These are phyloP conservation scores for Synergus umbraculus DNA, from an alignment of 2,888 invertebrate species.

Conservation along the genomic window DNA sequence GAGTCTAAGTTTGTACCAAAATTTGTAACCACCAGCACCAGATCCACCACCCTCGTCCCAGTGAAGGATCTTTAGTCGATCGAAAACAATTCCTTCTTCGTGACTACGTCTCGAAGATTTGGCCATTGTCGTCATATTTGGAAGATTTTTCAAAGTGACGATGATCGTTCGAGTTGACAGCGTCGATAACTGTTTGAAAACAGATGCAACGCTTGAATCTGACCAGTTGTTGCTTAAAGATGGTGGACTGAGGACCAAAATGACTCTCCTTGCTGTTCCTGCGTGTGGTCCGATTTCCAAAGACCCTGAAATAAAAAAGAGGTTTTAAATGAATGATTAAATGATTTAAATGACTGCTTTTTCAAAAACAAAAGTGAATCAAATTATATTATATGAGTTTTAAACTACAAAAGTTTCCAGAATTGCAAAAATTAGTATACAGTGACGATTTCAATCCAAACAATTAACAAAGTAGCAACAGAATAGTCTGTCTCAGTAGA, in stretches of 20 bases:
- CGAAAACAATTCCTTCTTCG: conserved; percentile 67
- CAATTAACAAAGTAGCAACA: conserved; percentile 12
- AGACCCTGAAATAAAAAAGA: conserved; percentile 78
- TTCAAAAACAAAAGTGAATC: too few relatives aligned
- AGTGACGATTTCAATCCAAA: not conserved
- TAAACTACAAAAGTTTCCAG: not conserved
- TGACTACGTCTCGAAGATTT: conserved; percentile 78
- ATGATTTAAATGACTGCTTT: too few relatives aligned
- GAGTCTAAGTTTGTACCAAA: conserved; percentile 83
- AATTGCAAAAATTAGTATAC: not conserved
- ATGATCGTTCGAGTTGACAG: conserved; percentile 72
- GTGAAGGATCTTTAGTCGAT: conserved; percentile 66
- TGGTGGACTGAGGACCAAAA: conserved; percentile 78
- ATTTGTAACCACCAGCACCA: conserved; percentile 79
- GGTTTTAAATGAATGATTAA: not conserved
- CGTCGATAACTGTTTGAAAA: conserved; percentile 77
- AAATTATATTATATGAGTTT: too few relatives aligned
- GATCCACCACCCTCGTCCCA: conserved; percentile 65
- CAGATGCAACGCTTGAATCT: conserved; percentile 73
- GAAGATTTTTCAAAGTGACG: conserved; percentile 77
- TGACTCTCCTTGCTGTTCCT: conserved; percentile 78
- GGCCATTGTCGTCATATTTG: conserved; percentile 72
- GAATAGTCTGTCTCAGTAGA: not conserved
- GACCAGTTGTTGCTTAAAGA: conserved; percentile 78
- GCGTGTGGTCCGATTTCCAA: conserved; percentile 79